A percentile compares a stretch with the other conserved stretches of the same genome.
These are phyloP conservation scores for Gila robusta DNA, from an alignment of 2,797 vertebrate genomes.

Conservation along the genomic window DNA sequence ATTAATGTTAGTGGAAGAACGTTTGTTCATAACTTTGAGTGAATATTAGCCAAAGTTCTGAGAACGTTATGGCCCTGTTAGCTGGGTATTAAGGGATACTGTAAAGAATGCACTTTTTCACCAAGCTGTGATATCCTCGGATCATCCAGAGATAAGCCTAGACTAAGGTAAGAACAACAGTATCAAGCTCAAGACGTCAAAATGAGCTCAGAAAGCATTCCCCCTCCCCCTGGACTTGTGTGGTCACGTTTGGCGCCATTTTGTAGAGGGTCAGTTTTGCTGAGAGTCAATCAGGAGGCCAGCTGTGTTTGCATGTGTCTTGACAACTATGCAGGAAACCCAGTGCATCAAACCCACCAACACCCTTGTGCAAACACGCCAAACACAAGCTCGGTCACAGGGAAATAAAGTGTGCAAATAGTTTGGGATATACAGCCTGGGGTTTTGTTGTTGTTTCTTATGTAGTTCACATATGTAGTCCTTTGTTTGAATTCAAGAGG, in stretches of 20 bases:
- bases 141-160: background rate
- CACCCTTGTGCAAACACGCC: conserved; percentile 46
- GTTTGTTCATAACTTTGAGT: background rate
- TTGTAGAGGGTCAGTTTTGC: conserved; percentile 62
- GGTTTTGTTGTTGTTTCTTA: background rate
- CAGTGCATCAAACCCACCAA: conserved; percentile 31
- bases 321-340: conserved; percentile 47
- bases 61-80: background rate
- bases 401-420: conserved; percentile 10
- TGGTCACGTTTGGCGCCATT: conserved; percentile 40
- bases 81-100: background rate
- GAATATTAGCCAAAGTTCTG: background rate
- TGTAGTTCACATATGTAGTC: background rate
- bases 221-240: conserved; percentile 7
- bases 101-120: background rate
- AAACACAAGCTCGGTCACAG: conserved; percentile 4
- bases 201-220: background rate
- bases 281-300: conserved; percentile 67
- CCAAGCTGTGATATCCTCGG: background rate
- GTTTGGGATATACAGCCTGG: background rate
- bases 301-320: conserved; percentile 72
- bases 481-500: background rate
- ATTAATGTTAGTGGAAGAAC: background rate
- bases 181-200: background rate
- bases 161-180: background rate